Conservation (phyloP, 2,797 vertebrate species). For the Lepilemur septentrionalis region DNA sequence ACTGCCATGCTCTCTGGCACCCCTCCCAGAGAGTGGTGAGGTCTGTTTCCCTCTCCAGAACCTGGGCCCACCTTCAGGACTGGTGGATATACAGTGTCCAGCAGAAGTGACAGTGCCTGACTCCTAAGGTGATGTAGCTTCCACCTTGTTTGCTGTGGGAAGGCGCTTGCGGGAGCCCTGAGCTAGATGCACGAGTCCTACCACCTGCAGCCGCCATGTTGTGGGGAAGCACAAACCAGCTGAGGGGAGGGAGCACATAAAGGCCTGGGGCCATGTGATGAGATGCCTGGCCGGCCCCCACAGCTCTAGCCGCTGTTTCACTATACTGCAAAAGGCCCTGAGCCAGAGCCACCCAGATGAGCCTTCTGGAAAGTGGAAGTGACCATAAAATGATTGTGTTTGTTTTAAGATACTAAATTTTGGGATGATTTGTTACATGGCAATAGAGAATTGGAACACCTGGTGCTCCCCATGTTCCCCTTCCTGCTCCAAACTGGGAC, state of each 20-base stretch:
- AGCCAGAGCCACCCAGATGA: neutral
- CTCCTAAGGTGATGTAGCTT: neutral
- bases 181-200: neutral
- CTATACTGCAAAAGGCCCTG: fast-evolving
- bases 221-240: neutral
- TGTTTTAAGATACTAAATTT: neutral
- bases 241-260: fast-evolving
- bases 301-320: fast-evolving
- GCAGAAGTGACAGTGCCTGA: neutral
- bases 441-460: fast-evolving
- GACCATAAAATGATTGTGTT: neutral
- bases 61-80: neutral
- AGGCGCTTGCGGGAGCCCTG: fast-evolving
- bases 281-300: fast-evolving
- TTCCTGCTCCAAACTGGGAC: neutral
- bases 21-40: fast-evolving
- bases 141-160: neutral
- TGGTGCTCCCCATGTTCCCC: fast-evolving
- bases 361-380: neutral
- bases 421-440: too few species aligned
- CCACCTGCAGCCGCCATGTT: fast-evolving
- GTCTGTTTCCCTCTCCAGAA: too few species aligned
- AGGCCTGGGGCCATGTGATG: fast-evolving
- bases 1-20: neutral
- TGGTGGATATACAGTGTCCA: fast-evolving